Evolutionary conservation across 1,140 invertebrate species (phyloP), one percentile per base, ranked within the genome.

Genomic region (Stegodyphus dumicola): DNA sequence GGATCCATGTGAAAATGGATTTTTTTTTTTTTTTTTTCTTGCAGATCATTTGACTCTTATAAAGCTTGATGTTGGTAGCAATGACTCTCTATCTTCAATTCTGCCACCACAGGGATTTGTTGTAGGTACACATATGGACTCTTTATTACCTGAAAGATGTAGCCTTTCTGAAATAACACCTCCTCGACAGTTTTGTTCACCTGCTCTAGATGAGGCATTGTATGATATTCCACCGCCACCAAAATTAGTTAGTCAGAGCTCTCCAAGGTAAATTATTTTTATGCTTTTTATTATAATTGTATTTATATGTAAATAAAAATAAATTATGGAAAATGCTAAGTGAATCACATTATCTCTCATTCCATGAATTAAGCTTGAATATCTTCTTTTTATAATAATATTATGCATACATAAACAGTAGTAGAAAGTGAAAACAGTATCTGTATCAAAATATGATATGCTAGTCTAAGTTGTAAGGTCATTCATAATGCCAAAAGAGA

Each of bases 201-300:
- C 84, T 33, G n/a, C 75, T 48, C 53, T 78, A 65, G 84, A 86
- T 86, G 84, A 86, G 3, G 73, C 67, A n/a, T 78, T 86, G 6
- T 86, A 86, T 86, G 84, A 86, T 73, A 74, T 86, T 56, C 84
- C 84, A 65, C 84, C 84, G 56, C 69, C 75, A n/a, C 84, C 75
- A 13, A 86, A 86, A 73, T 48, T 73, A 10, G 60, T 78, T 3
- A 73, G 71, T 49, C 53, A 64, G 48, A 51, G 53, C 53, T 71
- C 76, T n/a, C 67, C 51, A 53, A 73, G 76, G 84, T 86, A 78
- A 60, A 60, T 60, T 10, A 60, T 60, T 60, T 60, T 15, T 60
- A 60, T 48, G n/a, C 17, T 51, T 73, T 51, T n/a, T 33, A 18
- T 70, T 10, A 70, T n/a, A 5, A n/a, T 18, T 70, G 0, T 70